A percentile compares a stretch with the other conserved stretches of the same genome.
Conservation (phyloP, 2,888 invertebrate species). For the Archips crataeganus region DNA sequence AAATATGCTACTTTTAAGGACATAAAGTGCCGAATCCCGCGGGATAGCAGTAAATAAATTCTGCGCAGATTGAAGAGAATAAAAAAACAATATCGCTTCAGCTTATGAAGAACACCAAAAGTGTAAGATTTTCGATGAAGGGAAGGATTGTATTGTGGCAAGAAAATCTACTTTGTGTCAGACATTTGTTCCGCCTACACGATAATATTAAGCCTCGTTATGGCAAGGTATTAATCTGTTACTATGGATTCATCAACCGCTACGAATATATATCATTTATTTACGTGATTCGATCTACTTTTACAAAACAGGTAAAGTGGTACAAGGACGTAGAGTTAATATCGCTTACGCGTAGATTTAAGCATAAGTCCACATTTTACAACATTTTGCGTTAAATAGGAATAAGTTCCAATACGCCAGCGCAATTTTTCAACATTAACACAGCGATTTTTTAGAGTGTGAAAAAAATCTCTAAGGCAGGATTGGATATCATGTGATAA, state of each 20-base stretch:
- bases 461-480: neutral
- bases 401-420: too few relatives aligned
- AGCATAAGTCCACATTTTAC: too few relatives aligned
- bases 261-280: slow-evolving; percentile 16
- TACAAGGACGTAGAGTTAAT: slow-evolving; percentile 1
- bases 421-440: too few relatives aligned
- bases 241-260: slow-evolving; percentile 31
- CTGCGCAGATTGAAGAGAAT: too few relatives aligned
- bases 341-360: neutral
- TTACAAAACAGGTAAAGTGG: neutral
- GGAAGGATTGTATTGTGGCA: slow-evolving; percentile 42
- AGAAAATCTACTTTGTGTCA: slow-evolving; percentile 42
- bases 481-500: too few relatives aligned
- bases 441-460: too few relatives aligned
- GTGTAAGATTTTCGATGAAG: slow-evolving; percentile 32
- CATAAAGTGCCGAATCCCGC: too few relatives aligned
- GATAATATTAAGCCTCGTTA: slow-evolving; percentile 35
- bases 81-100: slow-evolving; percentile 14
- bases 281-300: neutral
- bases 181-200: slow-evolving; percentile 37
- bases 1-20: too few relatives aligned
- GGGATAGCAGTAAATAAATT: too few relatives aligned
- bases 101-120: slow-evolving; percentile 5
- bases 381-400: too few relatives aligned
- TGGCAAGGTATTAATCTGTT: slow-evolving; percentile 32